Base-by-base conservation (phyloP, 2,113 vertebrate species). In the Mustelus asterias region DNA sequence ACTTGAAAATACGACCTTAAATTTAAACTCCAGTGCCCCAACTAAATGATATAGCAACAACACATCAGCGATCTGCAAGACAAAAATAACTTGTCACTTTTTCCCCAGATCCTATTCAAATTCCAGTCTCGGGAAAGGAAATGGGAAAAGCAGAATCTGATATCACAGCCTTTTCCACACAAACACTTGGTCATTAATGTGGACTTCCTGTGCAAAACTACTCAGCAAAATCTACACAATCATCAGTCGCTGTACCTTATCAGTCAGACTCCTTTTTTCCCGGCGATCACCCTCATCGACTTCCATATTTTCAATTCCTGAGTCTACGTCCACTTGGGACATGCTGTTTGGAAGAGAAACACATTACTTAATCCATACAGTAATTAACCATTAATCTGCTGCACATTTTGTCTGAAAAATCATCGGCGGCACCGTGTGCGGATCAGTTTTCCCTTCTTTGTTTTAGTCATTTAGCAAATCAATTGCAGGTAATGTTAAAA, bases 311-410 rank as follows among this genome's bases (percentile, higher is more conserved):
- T 99, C 99, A 96, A 99, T 99, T 97, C 99, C 99, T 96, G 99
- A 99, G 98, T 99, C 99, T 97, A 99, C 99, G 97, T 99, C 99
- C 97, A 99, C 99, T 98, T 99, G 99, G 97, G 99, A 99, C 98
- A 99, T 99, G 96, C 99, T 99, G 97, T 8, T 93, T 97, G 97
- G 96, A 0, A 95, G 14, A 96, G 93, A 37, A 90, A 13, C 69
- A 95, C 4, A 24, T 72, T 60, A 29, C n/a, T 48, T 58, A 24
- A 83, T 83, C n/a, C 10, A 96, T 26, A 24, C 9, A 83, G 1
- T 63, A 96, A 63, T 24, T 95, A 60, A n/a, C 18, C 33, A 33
- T 48, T 44, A 58, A 63, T 14, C 29, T n/a, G 83, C 37, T 37
- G 8, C 24, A 95, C 83, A 29, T 58, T 78, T 78, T 85, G 10